Evolutionary conservation across 30 jellyfish, hydroid and myxozoan species (phyloP).

Genomic region (Chrysaora quinquecirrha): DNA sequence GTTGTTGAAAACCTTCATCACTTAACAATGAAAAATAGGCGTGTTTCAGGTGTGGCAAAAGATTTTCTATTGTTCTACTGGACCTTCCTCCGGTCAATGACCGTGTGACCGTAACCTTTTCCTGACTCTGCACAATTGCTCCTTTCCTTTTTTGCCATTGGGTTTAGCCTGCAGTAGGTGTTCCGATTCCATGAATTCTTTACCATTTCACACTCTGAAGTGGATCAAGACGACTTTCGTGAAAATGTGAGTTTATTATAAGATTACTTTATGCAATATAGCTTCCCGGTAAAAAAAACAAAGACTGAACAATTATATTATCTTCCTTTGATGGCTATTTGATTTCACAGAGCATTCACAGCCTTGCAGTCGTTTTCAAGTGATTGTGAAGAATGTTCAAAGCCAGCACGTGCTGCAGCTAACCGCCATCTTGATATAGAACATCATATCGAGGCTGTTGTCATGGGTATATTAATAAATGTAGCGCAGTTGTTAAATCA

Average conservation of each 20-base stretch:
- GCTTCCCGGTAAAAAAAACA: not conserved
- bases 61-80: too few species aligned
- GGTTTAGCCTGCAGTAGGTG: not conserved
- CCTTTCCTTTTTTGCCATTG: conserved; percentile 1
- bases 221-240: too few species aligned
- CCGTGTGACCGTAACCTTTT: too few species aligned
- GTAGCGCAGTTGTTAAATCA: not conserved
- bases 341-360: not conserved
- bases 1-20: too few species aligned
- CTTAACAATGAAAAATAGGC: too few species aligned
- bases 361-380: not conserved
- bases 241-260: too few species aligned
- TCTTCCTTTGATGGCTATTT: not conserved
- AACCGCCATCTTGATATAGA: not conserved
- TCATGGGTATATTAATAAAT: not conserved
- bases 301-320: not conserved
- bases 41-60: too few species aligned
- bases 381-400: not conserved
- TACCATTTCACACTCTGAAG: not conserved
- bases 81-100: too few species aligned
- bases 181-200: not conserved
- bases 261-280: too few species aligned
- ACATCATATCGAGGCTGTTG: conserved; percentile 1
- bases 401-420: conserved; percentile 6
- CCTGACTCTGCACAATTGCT: too few species aligned